Conservation (phyloP, 2,797 vertebrate species). For the Amniataba percoides region DNA sequence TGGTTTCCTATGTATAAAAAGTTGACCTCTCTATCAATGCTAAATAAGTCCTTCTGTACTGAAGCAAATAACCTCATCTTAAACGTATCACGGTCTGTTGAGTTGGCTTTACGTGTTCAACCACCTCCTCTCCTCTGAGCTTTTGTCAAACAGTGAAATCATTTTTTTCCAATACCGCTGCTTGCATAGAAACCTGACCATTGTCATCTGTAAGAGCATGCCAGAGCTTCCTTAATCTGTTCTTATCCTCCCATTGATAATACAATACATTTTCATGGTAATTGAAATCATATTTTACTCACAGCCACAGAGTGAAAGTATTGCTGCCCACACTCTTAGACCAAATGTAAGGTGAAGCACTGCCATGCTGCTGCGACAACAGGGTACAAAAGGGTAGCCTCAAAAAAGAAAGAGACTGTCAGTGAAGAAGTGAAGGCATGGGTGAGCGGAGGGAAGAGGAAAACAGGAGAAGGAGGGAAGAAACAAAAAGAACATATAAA, state of each 20-base stretch:
- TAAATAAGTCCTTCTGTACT: background rate
- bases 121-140: conserved; percentile 44
- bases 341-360: conserved; percentile 60
- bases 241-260: conserved; percentile 76
- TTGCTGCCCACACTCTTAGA: conserved; percentile 57
- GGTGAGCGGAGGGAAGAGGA: conserved; percentile 22
- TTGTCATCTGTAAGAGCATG: conserved; percentile 64
- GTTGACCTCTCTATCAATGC: conserved; percentile 4
- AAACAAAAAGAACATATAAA: conserved; percentile 20
- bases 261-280: conserved; percentile 75
- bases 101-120: conserved; percentile 48
- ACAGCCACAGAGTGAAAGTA: conserved; percentile 63
- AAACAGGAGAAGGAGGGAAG: conserved; percentile 19
- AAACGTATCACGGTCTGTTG: conserved; percentile 26
- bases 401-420: conserved; percentile 29
- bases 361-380: conserved; percentile 35
- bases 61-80: conserved; percentile 16
- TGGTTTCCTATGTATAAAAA: conserved; percentile 6
- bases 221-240: conserved; percentile 70
- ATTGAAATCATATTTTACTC: conserved; percentile 78
- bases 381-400: conserved; percentile 42
- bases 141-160: conserved; percentile 51
- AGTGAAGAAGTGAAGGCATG: conserved; percentile 9
- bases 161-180: conserved; percentile 45
- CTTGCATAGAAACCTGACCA: conserved; percentile 70